These are phyloP conservation scores for Salmo trutta DNA, from an alignment of 2,797 vertebrate genomes.

Conservation along the genomic window DNA sequence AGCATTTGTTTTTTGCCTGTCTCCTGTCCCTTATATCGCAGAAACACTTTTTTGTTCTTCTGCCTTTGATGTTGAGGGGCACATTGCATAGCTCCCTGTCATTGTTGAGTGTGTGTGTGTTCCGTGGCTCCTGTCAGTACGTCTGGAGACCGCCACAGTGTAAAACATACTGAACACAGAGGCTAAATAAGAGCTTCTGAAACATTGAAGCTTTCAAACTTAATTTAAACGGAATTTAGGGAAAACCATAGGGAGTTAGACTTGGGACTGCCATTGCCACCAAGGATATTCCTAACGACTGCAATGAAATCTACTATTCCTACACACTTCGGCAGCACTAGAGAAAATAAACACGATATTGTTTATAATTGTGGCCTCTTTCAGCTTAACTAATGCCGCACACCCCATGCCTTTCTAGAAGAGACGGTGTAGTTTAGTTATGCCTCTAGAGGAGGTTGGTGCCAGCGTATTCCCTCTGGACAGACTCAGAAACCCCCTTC, in stretches of 20 bases:
- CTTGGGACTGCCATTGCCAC: background rate
- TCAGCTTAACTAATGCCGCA: background rate
- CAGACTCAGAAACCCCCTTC: too few relatives aligned
- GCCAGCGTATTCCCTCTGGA: background rate
- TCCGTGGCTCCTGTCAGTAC: constrained; percentile 20
- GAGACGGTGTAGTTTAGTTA: background rate
- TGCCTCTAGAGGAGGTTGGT: background rate
- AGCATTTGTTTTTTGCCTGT: constrained; percentile 30
- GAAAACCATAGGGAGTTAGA: constrained; percentile 1
- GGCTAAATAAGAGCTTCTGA: constrained; percentile 11
- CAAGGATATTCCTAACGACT: background rate
- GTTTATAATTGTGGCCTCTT: background rate
- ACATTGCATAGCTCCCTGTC: constrained; percentile 35
- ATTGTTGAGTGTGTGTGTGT: constrained; percentile 48
- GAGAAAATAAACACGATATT: background rate
- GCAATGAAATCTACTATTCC: background rate
- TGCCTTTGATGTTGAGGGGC: constrained; percentile 56
- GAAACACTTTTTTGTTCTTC: constrained; percentile 43
- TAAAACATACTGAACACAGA: constrained; percentile 10
- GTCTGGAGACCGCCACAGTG: constrained; percentile 26
- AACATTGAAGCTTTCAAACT: constrained; percentile 15
- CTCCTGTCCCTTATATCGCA: constrained; percentile 35
- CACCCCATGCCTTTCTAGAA: background rate
- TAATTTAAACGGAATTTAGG: background rate
- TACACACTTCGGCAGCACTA: background rate